phyloP scores from a whole-genome alignment of 1,140 invertebrate genomes.

The Cydia strobilella region DNA sequence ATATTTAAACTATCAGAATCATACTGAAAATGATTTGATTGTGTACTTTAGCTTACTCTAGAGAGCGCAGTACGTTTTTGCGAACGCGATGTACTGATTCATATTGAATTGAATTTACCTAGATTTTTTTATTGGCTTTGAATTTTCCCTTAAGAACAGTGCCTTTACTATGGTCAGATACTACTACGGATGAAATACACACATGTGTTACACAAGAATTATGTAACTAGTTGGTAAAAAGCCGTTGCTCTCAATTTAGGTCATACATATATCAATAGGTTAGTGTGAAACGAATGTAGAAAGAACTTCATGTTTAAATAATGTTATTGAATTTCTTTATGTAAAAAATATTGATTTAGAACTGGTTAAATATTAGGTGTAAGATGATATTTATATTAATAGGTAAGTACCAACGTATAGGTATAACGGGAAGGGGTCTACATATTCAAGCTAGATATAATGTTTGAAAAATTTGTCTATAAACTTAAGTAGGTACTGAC shows the following conservation, averaged over 20 bases:
- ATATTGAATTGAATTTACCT: not conserved
- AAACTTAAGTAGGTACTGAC: too few species aligned
- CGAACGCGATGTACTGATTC: too few species aligned
- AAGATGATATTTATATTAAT: too few species aligned
- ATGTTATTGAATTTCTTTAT: too few species aligned
- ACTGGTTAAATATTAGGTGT: too few species aligned
- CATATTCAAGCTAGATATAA: too few species aligned
- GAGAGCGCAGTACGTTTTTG: not conserved
- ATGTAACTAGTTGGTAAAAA: not conserved
- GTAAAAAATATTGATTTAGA: too few species aligned
- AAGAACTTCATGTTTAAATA: too few species aligned
- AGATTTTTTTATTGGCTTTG: not conserved
- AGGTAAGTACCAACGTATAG: too few species aligned
- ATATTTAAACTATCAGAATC: not conserved
- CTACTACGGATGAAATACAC: not conserved
- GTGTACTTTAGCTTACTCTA: not conserved
- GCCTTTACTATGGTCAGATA: not conserved
- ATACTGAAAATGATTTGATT: not conserved
- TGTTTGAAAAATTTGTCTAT: too few species aligned
- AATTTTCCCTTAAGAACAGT: not conserved
- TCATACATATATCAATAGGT: not conserved
- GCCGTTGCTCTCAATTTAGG: conserved; percentile 2
- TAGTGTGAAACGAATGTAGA: too few species aligned
- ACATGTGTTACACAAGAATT: not conserved
- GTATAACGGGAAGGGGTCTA: too few species aligned